Conservation (phyloP, 2,113 vertebrate species). For the Brachirus orientalis region DNA sequence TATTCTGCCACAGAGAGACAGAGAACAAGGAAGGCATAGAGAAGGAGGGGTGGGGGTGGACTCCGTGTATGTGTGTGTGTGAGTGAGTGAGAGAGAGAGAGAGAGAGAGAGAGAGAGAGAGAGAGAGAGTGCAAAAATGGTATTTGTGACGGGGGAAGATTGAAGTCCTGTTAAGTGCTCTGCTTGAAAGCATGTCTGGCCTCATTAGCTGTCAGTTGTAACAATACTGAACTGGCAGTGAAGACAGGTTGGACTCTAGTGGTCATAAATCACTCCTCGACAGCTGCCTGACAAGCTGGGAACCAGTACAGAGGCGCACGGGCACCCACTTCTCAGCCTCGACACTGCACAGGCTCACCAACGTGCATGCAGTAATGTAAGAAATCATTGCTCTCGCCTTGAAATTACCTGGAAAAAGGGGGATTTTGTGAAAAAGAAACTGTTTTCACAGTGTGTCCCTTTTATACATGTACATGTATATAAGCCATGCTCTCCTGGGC, state of each 20-base stretch:
- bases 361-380: slow-evolving; percentile 41
- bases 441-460: slow-evolving; percentile 46
- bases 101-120: slow-evolving; percentile 22
- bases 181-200: slow-evolving; percentile 91
- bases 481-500: slow-evolving; percentile 1
- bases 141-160: slow-evolving; percentile 75
- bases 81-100: slow-evolving; percentile 15
- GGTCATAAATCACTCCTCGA: slow-evolving; percentile 96
- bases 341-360: slow-evolving; percentile 57
- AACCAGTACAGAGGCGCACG: slow-evolving; percentile 82
- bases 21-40: slow-evolving; percentile 67
- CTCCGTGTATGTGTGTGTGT: slow-evolving; percentile 36
- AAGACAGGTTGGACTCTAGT: slow-evolving; percentile 92
- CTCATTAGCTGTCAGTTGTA: slow-evolving; percentile 96
- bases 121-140: slow-evolving; percentile 62
- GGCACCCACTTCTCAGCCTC: slow-evolving; percentile 63
- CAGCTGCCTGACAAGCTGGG: slow-evolving; percentile 89
- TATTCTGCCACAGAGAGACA: slow-evolving; percentile 57
- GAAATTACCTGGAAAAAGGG: slow-evolving; percentile 48
- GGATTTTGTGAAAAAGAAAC: slow-evolving; percentile 44
- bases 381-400: slow-evolving; percentile 46
- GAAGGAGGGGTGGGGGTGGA: slow-evolving; percentile 36
- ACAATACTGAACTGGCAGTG: slow-evolving; percentile 94
- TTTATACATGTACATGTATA: not conserved
- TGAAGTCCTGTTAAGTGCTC: slow-evolving; percentile 83